These are phyloP conservation scores for Petrophora chlorosata DNA, from an alignment of 2,888 invertebrate genomes.

Conservation along the genomic window DNA sequence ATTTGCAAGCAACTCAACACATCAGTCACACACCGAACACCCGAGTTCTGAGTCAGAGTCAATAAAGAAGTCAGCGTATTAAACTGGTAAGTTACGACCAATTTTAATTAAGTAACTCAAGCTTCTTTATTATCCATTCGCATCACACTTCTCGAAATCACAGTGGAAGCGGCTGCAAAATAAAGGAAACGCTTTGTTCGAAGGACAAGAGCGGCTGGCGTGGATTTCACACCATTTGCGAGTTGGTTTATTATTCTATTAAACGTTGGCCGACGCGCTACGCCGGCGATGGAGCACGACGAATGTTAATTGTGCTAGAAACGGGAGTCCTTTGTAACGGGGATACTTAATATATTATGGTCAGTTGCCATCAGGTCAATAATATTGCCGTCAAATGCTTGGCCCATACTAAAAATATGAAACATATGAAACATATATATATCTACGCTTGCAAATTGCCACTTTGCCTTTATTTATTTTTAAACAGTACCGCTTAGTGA, in stretches of 20 bases:
- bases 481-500: too few relatives aligned
- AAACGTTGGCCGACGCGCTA: slow-evolving; percentile 40
- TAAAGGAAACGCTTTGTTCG: slow-evolving; percentile 1
- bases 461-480: too few relatives aligned
- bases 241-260: slow-evolving; percentile 58
- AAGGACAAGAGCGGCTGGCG: slow-evolving; percentile 6
- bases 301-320: slow-evolving; percentile 54
- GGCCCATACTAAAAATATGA: too few relatives aligned
- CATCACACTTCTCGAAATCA: slow-evolving; percentile 7
- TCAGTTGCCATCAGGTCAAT: too few relatives aligned
- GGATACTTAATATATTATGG: too few relatives aligned
- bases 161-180: slow-evolving; percentile 3
- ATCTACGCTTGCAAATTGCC: too few relatives aligned
- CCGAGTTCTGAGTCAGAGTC: too few relatives aligned
- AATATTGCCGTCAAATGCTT: too few relatives aligned
- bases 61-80: background rate
- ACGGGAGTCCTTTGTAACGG: slow-evolving; percentile 9
- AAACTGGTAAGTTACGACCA: background rate
- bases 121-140: slow-evolving; percentile 5
- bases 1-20: too few relatives aligned
- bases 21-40: too few relatives aligned
- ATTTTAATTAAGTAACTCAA: background rate
- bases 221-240: slow-evolving; percentile 30
- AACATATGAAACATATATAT: too few relatives aligned
- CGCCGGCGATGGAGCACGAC: slow-evolving; percentile 28